Base-by-base conservation (phyloP, 2,797 vertebrate genomes). In the Microcaecilia unicolor region DNA sequence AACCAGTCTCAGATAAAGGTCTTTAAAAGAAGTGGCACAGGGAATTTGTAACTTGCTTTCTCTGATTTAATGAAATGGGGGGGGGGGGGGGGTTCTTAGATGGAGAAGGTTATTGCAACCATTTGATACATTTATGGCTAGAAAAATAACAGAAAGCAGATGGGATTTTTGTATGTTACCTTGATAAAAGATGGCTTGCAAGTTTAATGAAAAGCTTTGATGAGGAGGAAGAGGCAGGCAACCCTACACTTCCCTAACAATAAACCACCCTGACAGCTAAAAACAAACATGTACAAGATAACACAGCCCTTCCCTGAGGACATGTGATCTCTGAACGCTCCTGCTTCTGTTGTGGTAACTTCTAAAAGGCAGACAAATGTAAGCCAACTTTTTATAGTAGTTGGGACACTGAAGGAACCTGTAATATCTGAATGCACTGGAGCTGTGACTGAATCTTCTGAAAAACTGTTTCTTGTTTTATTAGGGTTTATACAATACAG, bases 261-360 rank as follows among this genome's bases (percentile, higher is more conserved):
- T 84, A 84, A 88, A 86, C 70, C 59, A 72, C 40, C 15, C 37
- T 78, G 84, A 84, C 81, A 87, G 67, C 72, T 61, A 44, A 83
- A 82, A 85, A 83, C 75, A 87, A 86, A 81, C 77, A 74, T 14
- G 38, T 49, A 41, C 10, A 8, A 2, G 34, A 52, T 72, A 74
- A 80, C 56, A 37, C 66, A 74, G 44, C 67, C 23, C 52, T n/a
- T 76, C 81, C 74, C 39, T 37, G 64, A 68, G 70, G 51, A 34
- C 9, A 58, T 56, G 54, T 31, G 49, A 57, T 39, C 53, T 25
- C 13, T n/a, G n/a, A n/a, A n/a, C n/a, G n/a, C n/a, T n/a, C n/a
- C n/a, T 51, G 22, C 31, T 61, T 69, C 53, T 52, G 37, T 29
- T 49, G 50, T 16, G 10, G 23, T 41, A 38, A 48, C 22, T 57